Evolutionary conservation across 2,797 vertebrate species (phyloP).

Genomic region (Triplophysa yarkandensis): DNA sequence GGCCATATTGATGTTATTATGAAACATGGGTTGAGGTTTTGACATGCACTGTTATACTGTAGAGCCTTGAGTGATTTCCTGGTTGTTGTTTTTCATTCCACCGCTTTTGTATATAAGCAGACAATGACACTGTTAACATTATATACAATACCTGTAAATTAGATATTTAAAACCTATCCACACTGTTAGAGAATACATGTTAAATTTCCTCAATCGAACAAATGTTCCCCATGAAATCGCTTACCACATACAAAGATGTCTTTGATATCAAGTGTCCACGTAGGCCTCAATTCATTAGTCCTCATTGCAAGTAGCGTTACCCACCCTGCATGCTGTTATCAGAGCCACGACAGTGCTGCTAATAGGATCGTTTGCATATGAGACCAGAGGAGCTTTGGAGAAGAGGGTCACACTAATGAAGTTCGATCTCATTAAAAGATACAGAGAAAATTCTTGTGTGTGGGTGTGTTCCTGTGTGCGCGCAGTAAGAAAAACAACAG

Average conservation of each 20-base stretch:
- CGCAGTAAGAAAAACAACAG: conserved; percentile 33
- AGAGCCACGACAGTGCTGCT: conserved; percentile 51
- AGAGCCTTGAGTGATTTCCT: background rate
- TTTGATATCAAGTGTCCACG: conserved; percentile 42
- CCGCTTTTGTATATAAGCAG: background rate
- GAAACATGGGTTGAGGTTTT: conserved; percentile 7
- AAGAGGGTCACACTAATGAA: conserved; percentile 76
- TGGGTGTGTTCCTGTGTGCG: conserved; percentile 36
- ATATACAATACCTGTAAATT: background rate
- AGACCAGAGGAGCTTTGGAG: conserved; percentile 69
- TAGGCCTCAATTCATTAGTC: conserved; percentile 34
- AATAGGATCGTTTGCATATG: conserved; percentile 72
- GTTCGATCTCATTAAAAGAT: conserved; percentile 90
- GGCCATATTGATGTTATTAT: conserved; percentile 37
- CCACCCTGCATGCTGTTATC: conserved; percentile 53
- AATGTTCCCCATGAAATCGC: conserved; percentile 16
- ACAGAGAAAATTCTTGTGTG: conserved; percentile 55
- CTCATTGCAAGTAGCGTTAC: conserved; percentile 20
- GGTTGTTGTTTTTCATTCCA: conserved; percentile 6
- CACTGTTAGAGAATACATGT: background rate
- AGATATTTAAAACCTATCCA: background rate
- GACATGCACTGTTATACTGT: conserved; percentile 13
- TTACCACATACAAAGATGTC: conserved; percentile 20
- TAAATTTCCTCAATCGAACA: background rate
- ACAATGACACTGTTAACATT: background rate